Evolutionary conservation across 2,888 invertebrate species (phyloP).

Genomic region (Clistopyga incitator): DNA sequence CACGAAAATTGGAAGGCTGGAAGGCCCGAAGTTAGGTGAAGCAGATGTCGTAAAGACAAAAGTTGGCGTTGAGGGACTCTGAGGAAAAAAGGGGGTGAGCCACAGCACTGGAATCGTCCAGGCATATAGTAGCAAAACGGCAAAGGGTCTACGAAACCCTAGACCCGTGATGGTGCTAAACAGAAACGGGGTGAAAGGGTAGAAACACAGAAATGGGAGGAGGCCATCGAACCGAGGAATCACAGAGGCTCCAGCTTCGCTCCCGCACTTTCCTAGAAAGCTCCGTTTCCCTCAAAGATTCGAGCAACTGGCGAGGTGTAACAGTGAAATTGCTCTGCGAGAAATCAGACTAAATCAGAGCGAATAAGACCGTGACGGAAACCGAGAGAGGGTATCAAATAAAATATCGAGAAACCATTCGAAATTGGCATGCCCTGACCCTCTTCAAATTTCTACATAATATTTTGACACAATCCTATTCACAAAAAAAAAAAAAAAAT

Average conservation of each 20-base stretch:
- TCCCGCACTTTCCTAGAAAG: constrained; percentile 4
- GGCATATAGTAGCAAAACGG: constrained; percentile 1
- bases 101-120: background rate
- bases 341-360: constrained; percentile 15
- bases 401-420: background rate
- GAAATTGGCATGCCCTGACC: background rate
- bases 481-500: no score
- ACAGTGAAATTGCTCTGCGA: constrained; percentile 56
- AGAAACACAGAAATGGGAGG: background rate
- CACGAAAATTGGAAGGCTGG: background rate
- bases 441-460: no score
- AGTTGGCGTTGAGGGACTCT: background rate
- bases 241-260: constrained; percentile 2
- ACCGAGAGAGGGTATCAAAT: background rate
- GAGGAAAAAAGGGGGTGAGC: background rate
- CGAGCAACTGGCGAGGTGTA: constrained; percentile 44
- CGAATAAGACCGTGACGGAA: background rate
- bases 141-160: background rate
- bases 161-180: constrained; percentile 13
- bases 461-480: no score
- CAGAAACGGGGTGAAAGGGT: constrained; percentile 3
- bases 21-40: background rate
- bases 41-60: background rate
- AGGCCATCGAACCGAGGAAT: constrained; percentile 17
- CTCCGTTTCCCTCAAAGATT: constrained; percentile 19